These are phyloP conservation scores for Catharus ustulatus DNA, from an alignment of 2,797 vertebrate species.

Conservation along the genomic window DNA sequence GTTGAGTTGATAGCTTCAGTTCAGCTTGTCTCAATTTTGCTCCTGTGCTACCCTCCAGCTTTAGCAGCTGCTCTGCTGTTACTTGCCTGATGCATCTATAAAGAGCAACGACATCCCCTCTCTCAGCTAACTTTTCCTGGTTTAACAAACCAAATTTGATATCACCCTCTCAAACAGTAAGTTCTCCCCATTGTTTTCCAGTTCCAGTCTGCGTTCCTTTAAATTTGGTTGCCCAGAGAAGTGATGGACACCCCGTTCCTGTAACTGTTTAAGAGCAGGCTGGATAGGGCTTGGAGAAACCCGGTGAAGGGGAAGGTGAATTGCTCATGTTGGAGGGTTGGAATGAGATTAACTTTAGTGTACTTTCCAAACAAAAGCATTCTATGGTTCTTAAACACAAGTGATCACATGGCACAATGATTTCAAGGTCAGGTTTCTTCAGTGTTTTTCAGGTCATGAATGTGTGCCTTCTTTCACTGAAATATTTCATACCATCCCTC, in stretches of 20 bases:
- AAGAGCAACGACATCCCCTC: background rate
- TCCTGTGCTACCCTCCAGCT: background rate
- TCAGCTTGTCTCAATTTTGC: background rate
- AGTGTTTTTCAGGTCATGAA: background rate
- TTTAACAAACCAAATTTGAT: background rate
- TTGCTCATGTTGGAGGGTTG: fast-evolving
- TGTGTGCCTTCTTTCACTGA: background rate
- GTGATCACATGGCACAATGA: fast-evolving
- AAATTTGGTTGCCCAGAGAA: background rate
- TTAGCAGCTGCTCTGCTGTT: background rate
- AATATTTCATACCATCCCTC: background rate
- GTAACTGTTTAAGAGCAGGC: background rate
- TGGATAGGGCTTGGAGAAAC: background rate
- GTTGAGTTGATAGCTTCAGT: background rate
- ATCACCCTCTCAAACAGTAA: background rate
- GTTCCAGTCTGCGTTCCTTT: background rate
- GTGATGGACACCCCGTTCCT: background rate
- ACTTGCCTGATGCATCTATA: background rate
- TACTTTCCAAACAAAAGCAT: background rate
- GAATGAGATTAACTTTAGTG: background rate
- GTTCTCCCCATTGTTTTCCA: background rate
- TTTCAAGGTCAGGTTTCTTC: background rate
- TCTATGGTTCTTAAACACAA: background rate
- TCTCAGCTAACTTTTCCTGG: background rate
- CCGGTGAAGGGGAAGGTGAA: background rate